Evolutionary conservation across 1,140 invertebrate species (phyloP).

Genomic region (Bathynomus jamesi): DNA sequence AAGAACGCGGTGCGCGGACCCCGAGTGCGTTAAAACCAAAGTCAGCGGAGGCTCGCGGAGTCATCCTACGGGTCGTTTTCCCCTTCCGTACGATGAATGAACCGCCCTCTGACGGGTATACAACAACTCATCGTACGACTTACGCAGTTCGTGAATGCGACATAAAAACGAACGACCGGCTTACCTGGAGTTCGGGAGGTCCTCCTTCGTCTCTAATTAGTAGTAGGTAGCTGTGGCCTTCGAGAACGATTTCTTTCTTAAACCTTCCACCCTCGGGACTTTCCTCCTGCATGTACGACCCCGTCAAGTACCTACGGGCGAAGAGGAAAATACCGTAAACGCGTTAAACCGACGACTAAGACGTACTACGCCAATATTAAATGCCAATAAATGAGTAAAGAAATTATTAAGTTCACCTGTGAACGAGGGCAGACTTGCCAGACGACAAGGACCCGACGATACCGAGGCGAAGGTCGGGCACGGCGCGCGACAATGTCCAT

Average conservation of each 20-base stretch:
- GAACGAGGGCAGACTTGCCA: conserved; percentile 94
- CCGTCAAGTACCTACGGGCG: conserved; percentile 77
- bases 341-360: no score
- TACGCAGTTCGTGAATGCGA: no score
- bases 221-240: conserved; percentile 91
- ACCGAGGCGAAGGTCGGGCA: conserved; percentile 89
- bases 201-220: conserved; percentile 96
- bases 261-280: conserved; percentile 98
- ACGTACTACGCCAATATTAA: neutral
- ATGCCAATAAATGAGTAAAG: neutral
- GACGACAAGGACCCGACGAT: conserved; percentile 90
- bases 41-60: no score
- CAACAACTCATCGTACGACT: no score
- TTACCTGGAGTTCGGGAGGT: conserved; percentile 85
- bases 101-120: no score
- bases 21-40: no score
- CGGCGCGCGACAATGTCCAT: conserved; percentile 90
- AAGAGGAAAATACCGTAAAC: no score
- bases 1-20: no score
- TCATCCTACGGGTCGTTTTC: no score
- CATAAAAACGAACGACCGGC: conserved; percentile 24
- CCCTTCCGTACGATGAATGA: no score
- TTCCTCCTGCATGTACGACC: conserved; percentile 96
- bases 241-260: conserved; percentile 94
- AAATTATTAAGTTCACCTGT: conserved; percentile 46